Evolutionary conservation across 2,113 vertebrate genomes (phyloP).

Genomic region (Bufo gargarizans): DNA sequence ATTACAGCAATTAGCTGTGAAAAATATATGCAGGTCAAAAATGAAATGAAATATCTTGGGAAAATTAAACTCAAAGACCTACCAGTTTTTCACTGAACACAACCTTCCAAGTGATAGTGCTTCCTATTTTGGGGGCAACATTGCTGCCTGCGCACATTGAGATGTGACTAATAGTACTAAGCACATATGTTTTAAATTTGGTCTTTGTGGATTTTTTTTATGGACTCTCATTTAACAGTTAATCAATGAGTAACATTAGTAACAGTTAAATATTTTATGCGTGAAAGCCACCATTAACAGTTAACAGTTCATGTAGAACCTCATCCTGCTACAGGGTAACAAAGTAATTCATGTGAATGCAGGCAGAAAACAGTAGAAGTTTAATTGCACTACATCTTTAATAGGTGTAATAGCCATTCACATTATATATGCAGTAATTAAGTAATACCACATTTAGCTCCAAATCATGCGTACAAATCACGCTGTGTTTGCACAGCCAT

Average conservation of each 20-base stretch:
- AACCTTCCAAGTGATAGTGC: background rate
- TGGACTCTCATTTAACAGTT: conserved; percentile 12
- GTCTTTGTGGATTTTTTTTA: conserved; percentile 20
- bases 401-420: conserved; percentile 79
- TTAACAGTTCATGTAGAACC: conserved; percentile 27
- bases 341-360: conserved; percentile 32
- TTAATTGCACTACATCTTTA: conserved; percentile 75
- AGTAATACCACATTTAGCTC: conserved; percentile 88
- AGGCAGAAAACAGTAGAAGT: conserved; percentile 55
- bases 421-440: conserved; percentile 82
- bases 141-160: background rate
- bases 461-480: conserved; percentile 85
- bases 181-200: background rate
- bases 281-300: conserved; percentile 36
- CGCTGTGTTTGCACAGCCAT: conserved; percentile 79
- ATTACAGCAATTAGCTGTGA: background rate
- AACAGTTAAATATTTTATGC: conserved; percentile 14
- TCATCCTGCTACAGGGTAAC: conserved; percentile 18
- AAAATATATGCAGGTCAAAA: background rate
- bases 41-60: background rate
- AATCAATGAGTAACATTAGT: conserved; percentile 31
- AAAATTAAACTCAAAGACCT: background rate
- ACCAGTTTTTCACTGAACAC: background rate
- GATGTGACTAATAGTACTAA: background rate
- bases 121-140: background rate